Evolutionary conservation across 2,888 invertebrate genomes (phyloP).

Genomic region (Dilophus febrilis): DNA sequence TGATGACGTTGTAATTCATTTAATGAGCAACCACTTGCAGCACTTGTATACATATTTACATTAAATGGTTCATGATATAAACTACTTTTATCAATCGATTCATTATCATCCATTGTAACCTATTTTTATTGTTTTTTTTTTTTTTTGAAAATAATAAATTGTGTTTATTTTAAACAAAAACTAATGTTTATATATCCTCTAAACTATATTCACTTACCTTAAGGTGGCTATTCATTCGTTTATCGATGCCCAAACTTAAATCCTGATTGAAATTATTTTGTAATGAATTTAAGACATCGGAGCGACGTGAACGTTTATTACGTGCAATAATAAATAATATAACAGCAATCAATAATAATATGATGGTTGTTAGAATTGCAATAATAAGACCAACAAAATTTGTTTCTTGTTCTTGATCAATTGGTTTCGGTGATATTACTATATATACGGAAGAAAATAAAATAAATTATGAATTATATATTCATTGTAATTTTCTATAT

Average conservation of each 20-base stretch:
- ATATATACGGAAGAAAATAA: no score
- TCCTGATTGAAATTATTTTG: constrained; percentile 31
- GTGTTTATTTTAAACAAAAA: background rate
- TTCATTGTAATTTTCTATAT: no score
- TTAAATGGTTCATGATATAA: constrained; percentile 34
- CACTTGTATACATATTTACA: constrained; percentile 31
- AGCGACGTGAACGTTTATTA: constrained; percentile 35
- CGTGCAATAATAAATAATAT: constrained; percentile 52
- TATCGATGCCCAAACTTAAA: constrained; percentile 28
- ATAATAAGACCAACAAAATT: constrained; percentile 48
- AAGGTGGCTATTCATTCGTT: constrained; percentile 31
- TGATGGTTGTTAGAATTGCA: constrained; percentile 52
- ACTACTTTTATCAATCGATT: constrained; percentile 32
- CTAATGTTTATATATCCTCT: background rate
- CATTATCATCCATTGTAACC: constrained; percentile 31
- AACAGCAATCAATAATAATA: constrained; percentile 48
- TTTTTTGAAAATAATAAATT: no score
- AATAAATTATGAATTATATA: no score
- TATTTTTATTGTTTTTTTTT: no score
- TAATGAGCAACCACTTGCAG: constrained; percentile 30
- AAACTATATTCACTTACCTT: constrained; percentile 22
- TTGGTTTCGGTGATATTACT: constrained; percentile 34
- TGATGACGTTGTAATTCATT: constrained; percentile 32
- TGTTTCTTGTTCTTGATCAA: constrained; percentile 38
- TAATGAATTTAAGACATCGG: constrained; percentile 29